phyloP scores from a whole-genome alignment of 92 coral and sea anemone species.

The Phymanthus crucifer region DNA sequence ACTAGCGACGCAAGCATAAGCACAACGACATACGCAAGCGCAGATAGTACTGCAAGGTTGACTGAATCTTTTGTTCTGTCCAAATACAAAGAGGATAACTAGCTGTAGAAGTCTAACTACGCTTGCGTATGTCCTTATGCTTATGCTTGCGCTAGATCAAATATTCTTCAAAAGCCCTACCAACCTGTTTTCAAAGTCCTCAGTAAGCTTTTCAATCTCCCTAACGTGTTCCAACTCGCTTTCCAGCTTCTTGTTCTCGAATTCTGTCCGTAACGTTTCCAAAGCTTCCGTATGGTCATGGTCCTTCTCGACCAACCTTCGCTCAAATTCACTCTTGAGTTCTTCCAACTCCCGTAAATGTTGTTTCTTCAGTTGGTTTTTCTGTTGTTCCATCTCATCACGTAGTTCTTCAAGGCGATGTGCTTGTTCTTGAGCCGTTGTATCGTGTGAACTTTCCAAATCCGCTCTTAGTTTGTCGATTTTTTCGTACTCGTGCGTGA shows the following conservation, averaged over 20 bases:
- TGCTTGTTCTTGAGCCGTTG: conserved; percentile 73
- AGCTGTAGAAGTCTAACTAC: too few relatives aligned
- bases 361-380: conserved; percentile 62
- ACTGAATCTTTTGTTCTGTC: too few relatives aligned
- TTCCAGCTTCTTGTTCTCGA: conserved; percentile 87
- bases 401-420: conserved; percentile 78
- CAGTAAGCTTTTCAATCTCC: conserved; percentile 78
- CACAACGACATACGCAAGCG: too few relatives aligned
- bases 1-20: too few relatives aligned
- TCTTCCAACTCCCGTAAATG: conserved; percentile 71
- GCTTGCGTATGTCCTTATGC: too few relatives aligned
- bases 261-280: conserved; percentile 62
- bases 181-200: conserved; percentile 89
- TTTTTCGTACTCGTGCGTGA: conserved; percentile 73
- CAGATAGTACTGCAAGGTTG: too few relatives aligned
- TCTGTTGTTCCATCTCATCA: conserved; percentile 81
- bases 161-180: not conserved
- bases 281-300: conserved; percentile 63
- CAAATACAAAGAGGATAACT: too few relatives aligned
- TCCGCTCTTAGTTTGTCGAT: conserved; percentile 76
- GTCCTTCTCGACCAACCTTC: conserved; percentile 63
- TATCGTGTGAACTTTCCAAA: conserved; percentile 63
- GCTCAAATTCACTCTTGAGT: conserved; percentile 64
- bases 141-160: too few relatives aligned
- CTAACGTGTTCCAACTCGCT: conserved; percentile 80